Percentiles rank a stretch among this genome's conserved stretches.
Evolutionary conservation across 2,797 vertebrate species (phyloP).

Genomic region (Pogoniulus pusillus): DNA sequence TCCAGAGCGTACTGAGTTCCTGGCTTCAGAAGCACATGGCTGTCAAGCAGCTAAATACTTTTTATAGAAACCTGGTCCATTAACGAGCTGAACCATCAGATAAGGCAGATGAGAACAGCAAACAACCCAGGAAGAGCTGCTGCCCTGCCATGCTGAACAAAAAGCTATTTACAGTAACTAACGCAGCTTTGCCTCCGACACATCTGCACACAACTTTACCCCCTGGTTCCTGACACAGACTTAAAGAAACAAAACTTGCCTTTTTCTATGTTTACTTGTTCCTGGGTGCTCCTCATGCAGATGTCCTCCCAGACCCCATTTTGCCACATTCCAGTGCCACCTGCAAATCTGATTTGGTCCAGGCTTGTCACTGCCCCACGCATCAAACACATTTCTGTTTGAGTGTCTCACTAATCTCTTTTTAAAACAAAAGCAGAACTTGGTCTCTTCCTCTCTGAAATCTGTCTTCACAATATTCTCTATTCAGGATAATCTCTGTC

Average conservation of each 20-base stretch:
- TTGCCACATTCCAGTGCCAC: background rate
- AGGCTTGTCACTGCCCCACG: background rate
- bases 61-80: background rate
- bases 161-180: conserved; percentile 10
- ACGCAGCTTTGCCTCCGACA: background rate
- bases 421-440: background rate
- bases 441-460: background rate
- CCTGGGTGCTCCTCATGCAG: background rate
- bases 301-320: background rate
- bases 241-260: background rate
- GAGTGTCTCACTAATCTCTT: background rate
- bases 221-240: background rate
- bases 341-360: fast-evolving
- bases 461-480: background rate
- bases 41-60: background rate
- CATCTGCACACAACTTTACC: background rate
- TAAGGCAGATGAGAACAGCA: background rate
- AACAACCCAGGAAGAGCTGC: conserved; percentile 9
- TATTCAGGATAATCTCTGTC: background rate
- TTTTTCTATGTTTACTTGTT: background rate
- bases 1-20: background rate
- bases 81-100: background rate
- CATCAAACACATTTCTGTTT: background rate
- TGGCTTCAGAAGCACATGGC: background rate
- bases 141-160: conserved; percentile 26